A percentile compares a stretch with the other conserved stretches of the same genome.
These are phyloP conservation scores for Hippoglossus hippoglossus DNA, from an alignment of 2,797 vertebrate species.

Conservation along the genomic window DNA sequence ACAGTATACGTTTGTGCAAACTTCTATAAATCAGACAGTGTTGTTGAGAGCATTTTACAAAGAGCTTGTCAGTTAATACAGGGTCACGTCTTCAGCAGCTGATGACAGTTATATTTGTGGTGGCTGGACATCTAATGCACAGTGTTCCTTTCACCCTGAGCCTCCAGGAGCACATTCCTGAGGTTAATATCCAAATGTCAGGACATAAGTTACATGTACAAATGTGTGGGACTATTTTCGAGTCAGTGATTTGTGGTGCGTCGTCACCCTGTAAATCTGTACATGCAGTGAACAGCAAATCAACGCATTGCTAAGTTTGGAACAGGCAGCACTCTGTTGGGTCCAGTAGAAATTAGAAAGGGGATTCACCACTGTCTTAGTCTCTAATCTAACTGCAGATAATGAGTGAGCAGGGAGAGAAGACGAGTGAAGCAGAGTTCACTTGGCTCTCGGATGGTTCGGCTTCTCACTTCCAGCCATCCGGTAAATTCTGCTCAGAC, in stretches of 20 bases:
- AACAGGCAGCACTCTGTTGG: not conserved
- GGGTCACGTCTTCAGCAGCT: conserved; percentile 46
- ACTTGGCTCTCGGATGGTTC: conserved; percentile 14
- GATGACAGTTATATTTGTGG: conserved; percentile 47
- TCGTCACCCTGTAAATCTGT: conserved; percentile 9
- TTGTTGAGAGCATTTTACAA: conserved; percentile 25
- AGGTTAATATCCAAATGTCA: conserved; percentile 52
- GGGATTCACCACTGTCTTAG: not conserved
- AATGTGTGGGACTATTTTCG: not conserved
- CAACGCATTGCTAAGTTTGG: conserved; percentile 6
- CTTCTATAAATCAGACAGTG: conserved; percentile 31
- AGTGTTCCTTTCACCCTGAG: conserved; percentile 33
- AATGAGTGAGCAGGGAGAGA: conserved; percentile 13
- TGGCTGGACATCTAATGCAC: conserved; percentile 24
- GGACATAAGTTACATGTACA: conserved; percentile 34
- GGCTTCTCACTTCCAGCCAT: conserved; percentile 21
- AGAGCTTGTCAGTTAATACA: conserved; percentile 33
- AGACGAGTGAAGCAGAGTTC: conserved; percentile 19
- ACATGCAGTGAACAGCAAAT: conserved; percentile 6
- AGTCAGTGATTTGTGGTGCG: not conserved
- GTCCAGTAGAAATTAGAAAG: not conserved
- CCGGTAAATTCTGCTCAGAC: conserved; percentile 29
- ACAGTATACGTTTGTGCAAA: not conserved
- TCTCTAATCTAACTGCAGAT: conserved; percentile 13
- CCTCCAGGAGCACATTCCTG: conserved; percentile 1